A percentile compares a stretch with the other conserved stretches of the same genome.
Conservation (phyloP, 2,797 vertebrate genomes). For the Xiphorhynchus erythropygius region DNA sequence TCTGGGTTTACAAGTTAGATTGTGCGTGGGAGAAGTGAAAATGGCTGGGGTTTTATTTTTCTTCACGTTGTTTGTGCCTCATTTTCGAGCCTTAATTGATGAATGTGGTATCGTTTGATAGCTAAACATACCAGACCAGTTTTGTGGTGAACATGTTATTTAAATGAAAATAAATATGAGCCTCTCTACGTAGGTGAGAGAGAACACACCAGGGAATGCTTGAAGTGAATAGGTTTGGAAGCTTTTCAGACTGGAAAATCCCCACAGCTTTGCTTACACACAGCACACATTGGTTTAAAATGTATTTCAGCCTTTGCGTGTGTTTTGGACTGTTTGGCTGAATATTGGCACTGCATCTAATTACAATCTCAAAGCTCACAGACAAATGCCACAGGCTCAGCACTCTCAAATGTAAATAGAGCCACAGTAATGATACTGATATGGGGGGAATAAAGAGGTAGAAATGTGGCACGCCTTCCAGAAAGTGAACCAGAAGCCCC, state of each 20-base stretch:
- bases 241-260: background rate
- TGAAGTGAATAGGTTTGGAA: background rate
- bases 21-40: background rate
- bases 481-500: background rate
- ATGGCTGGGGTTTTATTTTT: background rate
- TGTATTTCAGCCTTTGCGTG: background rate
- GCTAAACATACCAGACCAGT: background rate
- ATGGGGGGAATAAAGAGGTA: background rate
- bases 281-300: background rate
- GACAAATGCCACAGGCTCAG: background rate
- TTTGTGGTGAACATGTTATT: background rate
- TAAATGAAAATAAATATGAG: constrained; percentile 1
- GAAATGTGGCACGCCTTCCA: background rate
- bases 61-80: background rate
- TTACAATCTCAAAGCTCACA: background rate
- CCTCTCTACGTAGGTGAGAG: background rate
- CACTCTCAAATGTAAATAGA: background rate
- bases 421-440: background rate
- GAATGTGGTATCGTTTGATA: background rate
- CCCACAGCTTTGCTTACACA: background rate
- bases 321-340: background rate
- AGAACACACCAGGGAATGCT: background rate
- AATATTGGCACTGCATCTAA: background rate
- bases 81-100: background rate
- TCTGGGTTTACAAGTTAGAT: background rate